Base-by-base conservation (phyloP, 2,797 vertebrate genomes). In the Neostethus bicornis region DNA sequence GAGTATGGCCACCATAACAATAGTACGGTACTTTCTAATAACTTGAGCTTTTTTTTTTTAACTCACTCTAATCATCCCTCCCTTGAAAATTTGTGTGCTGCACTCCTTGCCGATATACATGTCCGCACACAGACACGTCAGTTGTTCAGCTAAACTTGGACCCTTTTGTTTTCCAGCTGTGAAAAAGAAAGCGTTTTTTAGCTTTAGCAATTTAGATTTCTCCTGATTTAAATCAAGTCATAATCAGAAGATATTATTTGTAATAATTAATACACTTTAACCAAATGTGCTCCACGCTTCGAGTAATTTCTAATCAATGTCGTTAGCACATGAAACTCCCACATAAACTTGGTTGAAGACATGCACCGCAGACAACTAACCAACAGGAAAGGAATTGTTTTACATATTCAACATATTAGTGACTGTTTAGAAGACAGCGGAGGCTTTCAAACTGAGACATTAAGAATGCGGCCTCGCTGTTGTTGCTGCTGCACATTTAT, bases 381-480 rank as follows among this genome's bases (percentile, higher is more conserved):
- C 45, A 66, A 57, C 20, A 47, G 34, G 16, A 77, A 53, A 48
- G 35, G 39, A 78, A 28, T 61, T 61, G 55, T 52, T 76, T 77
- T 73, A 70, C 63, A 84, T 81, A 60, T 80, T 75, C 71, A 77
- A 61, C 56, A 77, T 69, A 73, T 77, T 62, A 69, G 70, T 31
- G 54, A 63, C 51, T 66, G 62, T 66, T 77, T 56, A 69, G 79
- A 57, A 69, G 68, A 58, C 12, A 1, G 69, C 74, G 74, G 59
- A 64, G 13, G 68, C 5, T 5, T 43, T 71, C 76, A 54, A 10
- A 60, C 52, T 68, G 76, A 71, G 78, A 81, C 85, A 80, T 77
- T 66, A 75, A 63, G 67, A 66, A 73, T 39, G 67, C 51, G 12
- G 48, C 7, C 3, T 55, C 46, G 61, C 44, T 73, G 64, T 21